Percentiles rank a stretch among this genome's conserved stretches.
phyloP scores from a whole-genome alignment of 2,888 invertebrate species.

The Latrodectus hesperus region DNA sequence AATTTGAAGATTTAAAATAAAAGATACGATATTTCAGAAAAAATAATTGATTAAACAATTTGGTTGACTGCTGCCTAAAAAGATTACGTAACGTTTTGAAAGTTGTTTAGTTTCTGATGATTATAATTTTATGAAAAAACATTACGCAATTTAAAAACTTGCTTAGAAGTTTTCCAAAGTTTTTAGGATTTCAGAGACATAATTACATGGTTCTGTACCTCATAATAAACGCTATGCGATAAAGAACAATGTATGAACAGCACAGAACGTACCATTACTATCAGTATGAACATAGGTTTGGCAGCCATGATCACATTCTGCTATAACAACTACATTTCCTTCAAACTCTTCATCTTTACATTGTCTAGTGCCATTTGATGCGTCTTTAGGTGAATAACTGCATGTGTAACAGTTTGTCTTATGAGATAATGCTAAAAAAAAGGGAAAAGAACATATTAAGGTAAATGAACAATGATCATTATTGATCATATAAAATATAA shows the following conservation, averaged over 20 bases:
- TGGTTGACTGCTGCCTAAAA: too few species aligned
- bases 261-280: slow-evolving; percentile 39
- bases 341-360: slow-evolving; percentile 57
- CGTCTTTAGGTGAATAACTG: slow-evolving; percentile 61
- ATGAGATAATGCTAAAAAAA: slow-evolving; percentile 7
- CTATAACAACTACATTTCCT: slow-evolving; percentile 26
- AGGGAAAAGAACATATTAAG: not conserved
- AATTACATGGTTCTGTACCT: not conserved
- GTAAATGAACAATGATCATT: too few species aligned
- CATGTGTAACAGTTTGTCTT: slow-evolving; percentile 47
- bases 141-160: too few species aligned
- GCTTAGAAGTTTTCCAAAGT: too few species aligned
- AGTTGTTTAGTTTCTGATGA: too few species aligned
- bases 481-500: too few species aligned
- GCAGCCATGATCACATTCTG: slow-evolving; percentile 60
- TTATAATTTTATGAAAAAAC: too few species aligned
- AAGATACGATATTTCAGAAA: too few species aligned
- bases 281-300: slow-evolving; percentile 53
- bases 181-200: too few species aligned
- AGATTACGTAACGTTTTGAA: too few species aligned
- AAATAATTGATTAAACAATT: too few species aligned
- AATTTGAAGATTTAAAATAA: too few species aligned
- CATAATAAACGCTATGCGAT: not conserved
- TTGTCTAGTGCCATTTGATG: slow-evolving; percentile 41
- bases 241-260: not conserved